Evolutionary conservation across 2,797 vertebrate genomes (phyloP).

Genomic region (Notamacropus eugenii): DNA sequence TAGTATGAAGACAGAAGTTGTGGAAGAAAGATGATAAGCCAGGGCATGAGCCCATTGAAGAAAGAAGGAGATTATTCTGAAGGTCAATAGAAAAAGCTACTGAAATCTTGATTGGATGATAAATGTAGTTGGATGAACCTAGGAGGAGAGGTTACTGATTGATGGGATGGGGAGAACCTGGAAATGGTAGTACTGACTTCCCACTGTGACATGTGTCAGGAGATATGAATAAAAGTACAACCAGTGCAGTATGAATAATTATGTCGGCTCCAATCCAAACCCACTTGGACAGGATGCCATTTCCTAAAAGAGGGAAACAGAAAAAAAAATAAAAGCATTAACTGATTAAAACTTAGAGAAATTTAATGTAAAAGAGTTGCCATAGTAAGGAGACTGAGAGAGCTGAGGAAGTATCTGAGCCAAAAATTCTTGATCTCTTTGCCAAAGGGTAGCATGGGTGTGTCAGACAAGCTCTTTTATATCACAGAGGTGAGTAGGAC

Average conservation of each 20-base stretch:
- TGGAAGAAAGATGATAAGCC: background rate
- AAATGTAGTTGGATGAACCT: background rate
- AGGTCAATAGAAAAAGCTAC: background rate
- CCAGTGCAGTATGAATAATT: background rate
- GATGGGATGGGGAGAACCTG: background rate
- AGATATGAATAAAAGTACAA: background rate
- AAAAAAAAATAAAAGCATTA: background rate
- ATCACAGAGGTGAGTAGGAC: background rate
- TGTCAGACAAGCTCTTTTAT: background rate
- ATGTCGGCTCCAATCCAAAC: background rate
- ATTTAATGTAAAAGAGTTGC: background rate
- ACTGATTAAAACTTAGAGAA: background rate
- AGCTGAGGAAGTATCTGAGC: background rate
- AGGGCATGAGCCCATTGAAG: background rate
- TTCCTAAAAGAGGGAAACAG: background rate
- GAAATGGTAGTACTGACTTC: background rate
- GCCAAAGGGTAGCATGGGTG: background rate
- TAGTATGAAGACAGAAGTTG: background rate
- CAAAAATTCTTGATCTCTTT: background rate
- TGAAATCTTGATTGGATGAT: background rate
- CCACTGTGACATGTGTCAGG: background rate
- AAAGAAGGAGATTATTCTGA: background rate
- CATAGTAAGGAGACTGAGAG: background rate
- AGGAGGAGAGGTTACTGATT: background rate
- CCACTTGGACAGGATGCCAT: background rate